Evolutionary conservation across 2,888 invertebrate genomes (phyloP), one percentile per base, ranked within the genome.

Genomic region (Unio delphinus): DNA sequence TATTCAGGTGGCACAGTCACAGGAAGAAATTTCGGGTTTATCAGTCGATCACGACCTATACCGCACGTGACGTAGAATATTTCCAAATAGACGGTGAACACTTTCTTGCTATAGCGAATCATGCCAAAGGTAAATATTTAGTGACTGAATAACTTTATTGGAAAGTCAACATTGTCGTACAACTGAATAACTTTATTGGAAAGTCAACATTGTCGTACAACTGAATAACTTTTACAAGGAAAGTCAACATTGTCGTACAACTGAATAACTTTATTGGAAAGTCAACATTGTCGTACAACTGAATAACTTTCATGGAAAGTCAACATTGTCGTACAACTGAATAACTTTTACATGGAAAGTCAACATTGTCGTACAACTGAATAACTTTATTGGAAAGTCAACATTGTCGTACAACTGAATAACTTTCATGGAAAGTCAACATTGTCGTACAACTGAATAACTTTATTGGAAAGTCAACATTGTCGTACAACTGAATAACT

Each of bases 61-160:
- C 86, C 15, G 88, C 89, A 58, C 80, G 88, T 65, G 89, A 89
- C 75, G 79, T 88, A 68, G 89, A 89, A 70, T 80, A 83, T 70
- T 89, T 89, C 69, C 68, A 73, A 61, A 87, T 88, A 7, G 79
- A 80, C 8, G 85, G 82, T 26, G 73, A 82, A 26, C 82, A 87
- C 69, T 89, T 81, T 72, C 78, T 89, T 1, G 88, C 87, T 6
- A 83, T 89, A 17, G 88, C 88, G 11, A 89, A 89, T 74, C 86
- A 89, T 62, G 87, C 83, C 0, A 75, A 83, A 80, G 88, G 89
- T 89, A 76, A 17, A 62, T n/a, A n/a, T 34, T 58, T 30, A 59
- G 17, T n/a, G 18, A n/a, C 26, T 11, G 11, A 58, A 26, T 58
- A 26, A 58, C 58, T 23, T 58, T 26, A 58, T 20, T 58, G 17